Conservation (phyloP, 2,113 vertebrate genomes). For the Austrofundulus limnaeus region DNA sequence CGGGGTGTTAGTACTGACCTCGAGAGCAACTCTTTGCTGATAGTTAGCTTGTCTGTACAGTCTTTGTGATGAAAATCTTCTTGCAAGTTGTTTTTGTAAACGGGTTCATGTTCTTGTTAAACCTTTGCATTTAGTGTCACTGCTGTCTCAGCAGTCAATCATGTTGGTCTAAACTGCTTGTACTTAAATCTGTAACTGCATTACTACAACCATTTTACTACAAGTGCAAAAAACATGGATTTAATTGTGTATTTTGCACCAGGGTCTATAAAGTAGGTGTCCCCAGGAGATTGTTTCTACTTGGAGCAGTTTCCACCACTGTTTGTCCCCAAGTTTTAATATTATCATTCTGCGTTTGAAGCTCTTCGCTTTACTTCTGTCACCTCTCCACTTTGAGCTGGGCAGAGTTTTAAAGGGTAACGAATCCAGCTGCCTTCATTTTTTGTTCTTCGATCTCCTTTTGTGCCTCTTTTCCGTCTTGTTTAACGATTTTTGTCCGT, state of each 20-base stretch:
- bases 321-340: not conserved
- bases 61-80: too few species aligned
- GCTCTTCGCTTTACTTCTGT: slow-evolving; percentile 37
- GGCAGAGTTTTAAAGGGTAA: slow-evolving; percentile 38
- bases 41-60: too few species aligned
- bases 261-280: too few species aligned
- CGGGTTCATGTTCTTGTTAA: not conserved
- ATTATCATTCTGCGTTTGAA: slow-evolving; percentile 24
- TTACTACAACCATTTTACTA: too few species aligned
- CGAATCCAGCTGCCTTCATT: slow-evolving; percentile 34
- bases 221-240: too few species aligned
- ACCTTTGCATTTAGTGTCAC: too few species aligned
- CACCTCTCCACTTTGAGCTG: slow-evolving; percentile 19
- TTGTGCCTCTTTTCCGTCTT: slow-evolving; percentile 35
- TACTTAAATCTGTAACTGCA: too few species aligned
- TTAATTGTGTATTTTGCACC: too few species aligned
- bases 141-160: too few species aligned
- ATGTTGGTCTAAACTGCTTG: not conserved
- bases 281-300: slow-evolving; percentile 4
- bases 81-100: too few species aligned
- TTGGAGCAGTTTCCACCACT: slow-evolving; percentile 9
- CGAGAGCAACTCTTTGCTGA: not conserved
- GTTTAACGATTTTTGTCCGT: slow-evolving; percentile 43
- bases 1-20: not conserved
- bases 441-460: slow-evolving; percentile 37